These are phyloP conservation scores for Antheraea yamamai DNA, from an alignment of 2,888 invertebrate genomes.

Conservation along the genomic window DNA sequence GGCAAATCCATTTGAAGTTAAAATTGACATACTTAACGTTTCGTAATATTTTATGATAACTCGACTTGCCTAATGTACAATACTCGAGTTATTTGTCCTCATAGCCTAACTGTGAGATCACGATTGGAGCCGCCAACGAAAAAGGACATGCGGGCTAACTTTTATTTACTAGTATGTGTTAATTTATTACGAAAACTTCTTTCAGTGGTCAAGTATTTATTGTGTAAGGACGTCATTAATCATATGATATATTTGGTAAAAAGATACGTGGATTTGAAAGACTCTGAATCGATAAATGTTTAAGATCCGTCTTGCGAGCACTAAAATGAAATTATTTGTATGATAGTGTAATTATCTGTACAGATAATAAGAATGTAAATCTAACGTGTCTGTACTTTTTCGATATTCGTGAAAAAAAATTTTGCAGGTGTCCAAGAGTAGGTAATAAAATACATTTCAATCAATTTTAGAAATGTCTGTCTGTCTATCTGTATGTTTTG, in stretches of 20 bases:
- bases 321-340: not conserved
- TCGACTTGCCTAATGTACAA: constrained; percentile 36
- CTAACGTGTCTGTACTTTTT: too few relatives aligned
- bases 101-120: constrained; percentile 72
- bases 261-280: not conserved
- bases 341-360: not conserved
- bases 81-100: constrained; percentile 36
- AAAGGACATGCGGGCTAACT: constrained; percentile 52
- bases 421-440: too few relatives aligned
- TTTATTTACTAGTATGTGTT: constrained; percentile 53
- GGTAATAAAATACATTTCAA: too few relatives aligned
- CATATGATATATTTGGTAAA: not conserved
- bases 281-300: too few relatives aligned
- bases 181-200: constrained; percentile 48
- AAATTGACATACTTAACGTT: constrained; percentile 9
- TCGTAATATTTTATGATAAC: constrained; percentile 16
- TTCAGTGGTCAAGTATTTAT: not conserved
- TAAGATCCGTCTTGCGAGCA: too few relatives aligned
- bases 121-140: constrained; percentile 54
- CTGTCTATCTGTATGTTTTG: too few relatives aligned
- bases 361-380: too few relatives aligned
- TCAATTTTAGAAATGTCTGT: too few relatives aligned
- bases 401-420: too few relatives aligned
- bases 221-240: not conserved
- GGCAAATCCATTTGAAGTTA: constrained; percentile 14